Evolutionary conservation across 1,140 invertebrate genomes (phyloP), one percentile per base, ranked within the genome.

Genomic region (Saccostrea echinata): DNA sequence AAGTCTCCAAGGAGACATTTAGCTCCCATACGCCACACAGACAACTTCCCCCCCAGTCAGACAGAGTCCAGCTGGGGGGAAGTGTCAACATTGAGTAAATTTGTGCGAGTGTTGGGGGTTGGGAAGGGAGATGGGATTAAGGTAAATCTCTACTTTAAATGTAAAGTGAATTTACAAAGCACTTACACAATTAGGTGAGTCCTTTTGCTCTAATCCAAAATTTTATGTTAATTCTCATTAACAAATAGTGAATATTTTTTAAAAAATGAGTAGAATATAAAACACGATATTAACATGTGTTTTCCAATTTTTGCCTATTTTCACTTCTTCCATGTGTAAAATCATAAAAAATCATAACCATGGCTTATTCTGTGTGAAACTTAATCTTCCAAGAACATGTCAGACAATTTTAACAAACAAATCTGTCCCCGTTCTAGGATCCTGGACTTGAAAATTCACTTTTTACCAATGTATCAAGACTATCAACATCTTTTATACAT

Each of bases 21-120:
- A 84, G 88, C 88, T 86, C 88, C 88, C 85, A 68, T 86, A 86
- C 55, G 82, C 88, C 85, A 89, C 85, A 87, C 53, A 57, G 55
- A 87, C 86, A 87, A 51, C 61, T 61, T 68, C 61, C 33, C n/a
- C 57, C 84, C 35, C 35, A 85, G 68, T 85, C 84, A 68, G 84
- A 85, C 84, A 85, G 11, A 68, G 84, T 61, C 68, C 84, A 85
- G n/a, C n/a, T 51, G 68, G 84, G 57, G 35, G 43, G 33, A 68
- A 68, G 51, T 3, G 35, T 85, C 84, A 85, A 85, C 68, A 76
- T 76, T 76, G 68, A 27, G 11, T 33, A 30, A 12, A 27, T 30
- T 33, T 35, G 43, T 43, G 43, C 9, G 43, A 8, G 43, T 43
- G 43, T 43, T 6, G 9, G 43, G 43, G 43, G 43, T 43, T 4